These are phyloP conservation scores for Collichthys lucidus DNA, from an alignment of 2,113 vertebrate species.

Conservation along the genomic window DNA sequence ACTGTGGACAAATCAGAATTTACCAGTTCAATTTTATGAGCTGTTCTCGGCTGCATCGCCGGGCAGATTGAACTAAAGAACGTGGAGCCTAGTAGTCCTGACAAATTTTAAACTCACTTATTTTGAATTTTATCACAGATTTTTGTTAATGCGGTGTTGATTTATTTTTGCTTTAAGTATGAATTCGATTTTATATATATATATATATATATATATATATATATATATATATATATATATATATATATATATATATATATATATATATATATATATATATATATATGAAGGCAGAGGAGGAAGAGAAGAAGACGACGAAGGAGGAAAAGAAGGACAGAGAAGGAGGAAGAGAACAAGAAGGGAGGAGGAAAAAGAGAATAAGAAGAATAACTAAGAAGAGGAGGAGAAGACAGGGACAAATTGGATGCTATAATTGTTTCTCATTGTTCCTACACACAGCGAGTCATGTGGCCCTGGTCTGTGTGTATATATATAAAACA, in stretches of 20 bases:
- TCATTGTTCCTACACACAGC: conserved; percentile 18
- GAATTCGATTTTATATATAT: not conserved
- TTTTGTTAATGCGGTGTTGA: not conserved
- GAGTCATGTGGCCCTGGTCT: conserved; percentile 11
- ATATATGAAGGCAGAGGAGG: not conserved
- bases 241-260: not conserved
- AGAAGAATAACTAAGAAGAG: not conserved
- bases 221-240: not conserved
- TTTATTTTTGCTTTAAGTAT: not conserved
- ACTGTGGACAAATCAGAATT: not conserved
- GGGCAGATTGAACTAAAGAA: not conserved
- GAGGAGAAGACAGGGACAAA: not conserved
- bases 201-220: not conserved
- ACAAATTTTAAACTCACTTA: not conserved
- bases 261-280: not conserved
- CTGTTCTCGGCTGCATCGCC: not conserved
- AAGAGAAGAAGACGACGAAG: too few relatives aligned
- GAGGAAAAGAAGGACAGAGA: too few relatives aligned
- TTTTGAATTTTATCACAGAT: not conserved
- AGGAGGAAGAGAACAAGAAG: too few relatives aligned
- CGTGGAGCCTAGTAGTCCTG: too few relatives aligned
- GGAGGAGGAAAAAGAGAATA: too few relatives aligned
- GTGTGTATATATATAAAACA: not conserved
- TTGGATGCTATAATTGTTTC: conserved; percentile 3
- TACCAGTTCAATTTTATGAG: not conserved